Percentiles rank a stretch among this genome's conserved stretches.
Evolutionary conservation across 2,888 invertebrate species (phyloP).

Genomic region (Idaea aversata): DNA sequence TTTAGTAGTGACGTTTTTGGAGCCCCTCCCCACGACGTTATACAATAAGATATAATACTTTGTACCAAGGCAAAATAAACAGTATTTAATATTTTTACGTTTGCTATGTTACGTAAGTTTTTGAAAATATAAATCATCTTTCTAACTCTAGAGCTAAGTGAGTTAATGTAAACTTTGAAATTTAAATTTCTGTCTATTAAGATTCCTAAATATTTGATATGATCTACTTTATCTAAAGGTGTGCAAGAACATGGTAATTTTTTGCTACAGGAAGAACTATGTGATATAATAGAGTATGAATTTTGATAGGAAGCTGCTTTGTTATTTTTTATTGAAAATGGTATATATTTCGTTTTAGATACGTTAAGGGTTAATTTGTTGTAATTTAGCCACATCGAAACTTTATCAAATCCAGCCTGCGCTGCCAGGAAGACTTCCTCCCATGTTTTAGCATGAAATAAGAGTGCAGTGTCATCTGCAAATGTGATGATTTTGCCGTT

Average conservation of each 20-base stretch:
- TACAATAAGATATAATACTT: neutral
- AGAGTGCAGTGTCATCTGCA: neutral
- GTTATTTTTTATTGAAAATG: neutral
- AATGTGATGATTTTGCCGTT: neutral
- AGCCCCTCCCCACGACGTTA: neutral
- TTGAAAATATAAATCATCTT: neutral
- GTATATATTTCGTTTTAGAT: neutral
- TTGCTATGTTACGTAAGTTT: neutral
- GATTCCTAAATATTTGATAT: neutral
- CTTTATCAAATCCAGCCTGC: neutral
- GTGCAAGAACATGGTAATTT: neutral
- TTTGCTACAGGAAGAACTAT: neutral
- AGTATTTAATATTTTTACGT: neutral
- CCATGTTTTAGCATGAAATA: neutral
- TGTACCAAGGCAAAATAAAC: neutral
- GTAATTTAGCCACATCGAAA: neutral
- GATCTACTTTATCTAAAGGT: neutral
- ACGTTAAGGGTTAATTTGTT: neutral
- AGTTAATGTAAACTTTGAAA: neutral
- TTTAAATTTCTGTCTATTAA: neutral
- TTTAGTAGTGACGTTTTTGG: neutral
- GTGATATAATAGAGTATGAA: neutral
- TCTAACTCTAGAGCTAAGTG: neutral
- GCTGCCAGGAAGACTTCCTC: neutral
- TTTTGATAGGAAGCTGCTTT: neutral